Conservation (phyloP, 2,113 vertebrate genomes). For the Galeopterus variegatus region DNA sequence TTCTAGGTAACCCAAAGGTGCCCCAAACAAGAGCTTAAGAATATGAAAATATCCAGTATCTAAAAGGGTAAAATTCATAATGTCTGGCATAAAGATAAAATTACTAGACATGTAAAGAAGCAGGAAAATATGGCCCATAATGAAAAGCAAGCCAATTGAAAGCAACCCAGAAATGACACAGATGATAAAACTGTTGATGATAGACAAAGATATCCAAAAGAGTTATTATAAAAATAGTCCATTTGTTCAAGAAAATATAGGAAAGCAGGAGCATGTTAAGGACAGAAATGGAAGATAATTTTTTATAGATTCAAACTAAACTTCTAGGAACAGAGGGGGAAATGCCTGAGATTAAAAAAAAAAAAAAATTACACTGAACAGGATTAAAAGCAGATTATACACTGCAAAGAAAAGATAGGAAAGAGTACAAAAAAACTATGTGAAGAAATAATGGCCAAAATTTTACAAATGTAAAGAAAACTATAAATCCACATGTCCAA, state of each 20-base stretch:
- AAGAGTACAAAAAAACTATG: not conserved
- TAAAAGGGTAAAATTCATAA: conserved; percentile 7
- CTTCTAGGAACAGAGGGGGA: not conserved
- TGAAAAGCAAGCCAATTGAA: conserved; percentile 30
- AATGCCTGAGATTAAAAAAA: not conserved
- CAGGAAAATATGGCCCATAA: not conserved
- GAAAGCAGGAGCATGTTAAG: not conserved
- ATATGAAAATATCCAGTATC: not conserved
- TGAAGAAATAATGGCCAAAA: not conserved
- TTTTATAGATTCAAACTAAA: not conserved
- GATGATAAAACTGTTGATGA: not conserved
- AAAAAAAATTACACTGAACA: not conserved
- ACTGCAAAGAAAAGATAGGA: not conserved
- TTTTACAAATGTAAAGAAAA: not conserved
- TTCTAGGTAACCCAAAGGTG: not conserved
- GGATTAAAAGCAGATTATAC: not conserved
- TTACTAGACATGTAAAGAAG: not conserved
- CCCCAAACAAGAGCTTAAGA: not conserved
- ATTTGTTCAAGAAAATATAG: conserved; percentile 16
- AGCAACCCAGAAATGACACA: not conserved
- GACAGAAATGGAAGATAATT: not conserved
- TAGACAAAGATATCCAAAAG: conserved; percentile 5
- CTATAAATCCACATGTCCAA: not conserved
- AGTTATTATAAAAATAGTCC: not conserved
- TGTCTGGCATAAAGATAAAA: not conserved